Percentiles rank a stretch among this genome's conserved stretches.
These are phyloP conservation scores for Ctenoplectra terminalis DNA, from an alignment of 1,140 invertebrate genomes.

Conservation along the genomic window DNA sequence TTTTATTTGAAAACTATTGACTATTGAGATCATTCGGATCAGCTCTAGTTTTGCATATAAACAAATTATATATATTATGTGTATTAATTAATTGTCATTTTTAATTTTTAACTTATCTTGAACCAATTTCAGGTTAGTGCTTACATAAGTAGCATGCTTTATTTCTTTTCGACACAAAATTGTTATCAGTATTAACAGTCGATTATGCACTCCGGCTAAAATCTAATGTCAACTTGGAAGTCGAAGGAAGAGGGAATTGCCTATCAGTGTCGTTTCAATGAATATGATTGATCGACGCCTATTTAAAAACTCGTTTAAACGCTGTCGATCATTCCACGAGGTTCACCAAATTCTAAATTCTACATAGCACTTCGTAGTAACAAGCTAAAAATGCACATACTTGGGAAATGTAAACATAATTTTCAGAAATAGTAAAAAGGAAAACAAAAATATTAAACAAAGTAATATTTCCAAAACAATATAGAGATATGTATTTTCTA, in stretches of 20 bases:
- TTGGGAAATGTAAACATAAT: constrained; percentile 2
- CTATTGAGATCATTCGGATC: too few species aligned
- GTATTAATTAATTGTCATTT: too few species aligned
- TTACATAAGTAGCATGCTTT: background rate
- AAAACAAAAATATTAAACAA: too few species aligned
- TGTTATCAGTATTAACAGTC: background rate
- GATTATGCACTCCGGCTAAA: background rate
- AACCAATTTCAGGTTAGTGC: too few species aligned
- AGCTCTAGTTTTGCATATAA: too few species aligned
- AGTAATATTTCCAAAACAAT: too few species aligned
- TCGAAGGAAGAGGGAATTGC: constrained; percentile 31
- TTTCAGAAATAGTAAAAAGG: too few species aligned
- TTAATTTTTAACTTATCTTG: too few species aligned
- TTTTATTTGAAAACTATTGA: too few species aligned
- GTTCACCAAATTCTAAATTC: constrained; percentile 33
- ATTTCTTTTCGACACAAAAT: background rate
- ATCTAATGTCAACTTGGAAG: constrained; percentile 43
- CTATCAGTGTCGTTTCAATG: too few species aligned
- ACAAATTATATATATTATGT: too few species aligned
- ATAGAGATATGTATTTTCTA: too few species aligned
- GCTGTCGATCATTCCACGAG: constrained; percentile 50
- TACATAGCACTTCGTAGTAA: background rate
- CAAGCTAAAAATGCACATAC: background rate
- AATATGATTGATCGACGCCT: constrained; percentile 60
- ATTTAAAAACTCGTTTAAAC: constrained; percentile 62